Evolutionary conservation across 2,797 vertebrate species (phyloP), one percentile per base, ranked within the genome.

Genomic region (Anabacerthia variegaticeps): DNA sequence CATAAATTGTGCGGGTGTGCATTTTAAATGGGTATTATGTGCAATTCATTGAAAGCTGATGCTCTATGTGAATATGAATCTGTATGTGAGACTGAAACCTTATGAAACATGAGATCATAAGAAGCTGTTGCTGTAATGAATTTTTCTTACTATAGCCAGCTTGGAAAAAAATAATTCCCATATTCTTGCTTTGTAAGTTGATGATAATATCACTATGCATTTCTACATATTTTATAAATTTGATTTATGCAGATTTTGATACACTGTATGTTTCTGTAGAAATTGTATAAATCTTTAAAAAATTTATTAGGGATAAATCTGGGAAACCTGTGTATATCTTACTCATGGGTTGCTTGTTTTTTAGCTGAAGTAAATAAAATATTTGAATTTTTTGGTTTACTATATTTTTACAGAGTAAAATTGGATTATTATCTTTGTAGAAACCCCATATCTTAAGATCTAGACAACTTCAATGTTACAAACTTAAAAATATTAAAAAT

Each of bases 201-300:
- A 98, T 96, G 83, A 97, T 95, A 93, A 97, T 97, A 97, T 98
- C 98, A 98, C 98, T 98, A 98, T 98, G 98, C 98, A 98, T 98
- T 98, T 98, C 97, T 98, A 98, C 97, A 98, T 97, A 98, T 98
- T 98, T 98, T 98, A 98, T 98, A 98, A 97, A 97, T 98, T 98
- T 98, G 98, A 98, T 98, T 98, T 98, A 98, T 98, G 98, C 98
- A 98, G 97, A 98, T 98, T 98, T 98, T 98, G 98, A 98, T 98
- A 98, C 98, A 98, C 98, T 98, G 98, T 98, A 98, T 97, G 98
- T 98, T 98, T 98, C 98, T 98, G 98, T 98, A 98, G 97, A 98
- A 98, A 98, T 97, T 98, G 98, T 98, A 98, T 96, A 98, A 98
- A 98, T 98, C 96, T 94, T 94, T 97, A 44, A 96, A 88, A 95